Evolutionary conservation across 2,797 vertebrate genomes (phyloP), one percentile per base, ranked within the genome.

Genomic region (Molossus molossus): DNA sequence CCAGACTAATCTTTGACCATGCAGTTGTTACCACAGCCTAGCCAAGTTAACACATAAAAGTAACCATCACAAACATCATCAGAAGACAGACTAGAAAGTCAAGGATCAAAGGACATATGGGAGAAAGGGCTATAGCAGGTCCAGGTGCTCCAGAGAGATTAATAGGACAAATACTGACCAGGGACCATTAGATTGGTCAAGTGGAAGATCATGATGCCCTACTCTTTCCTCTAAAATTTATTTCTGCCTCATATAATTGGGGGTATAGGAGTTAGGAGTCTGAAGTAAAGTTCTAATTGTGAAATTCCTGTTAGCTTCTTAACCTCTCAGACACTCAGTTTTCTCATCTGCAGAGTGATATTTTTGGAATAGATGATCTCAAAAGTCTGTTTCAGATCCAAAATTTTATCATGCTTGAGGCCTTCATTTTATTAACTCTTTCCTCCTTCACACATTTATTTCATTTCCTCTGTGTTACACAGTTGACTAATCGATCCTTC

Each of bases 311-410:
- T 45, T 57, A 27, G 3, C 75, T 23, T 69, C 9, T 64, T 60
- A 73, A 67, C 6, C 14, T 88, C 14, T 64, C 25, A 70, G n/a
- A 85, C 5, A 75, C 17, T 76, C 12, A 45, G 40, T 45, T 45
- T 45, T 45, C 40, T 45, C 40, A 45, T 45, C 40, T 45, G 40
- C 40, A 45, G 25, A 48, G 13, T 76, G 18, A 18, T 58, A 29
- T 62, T 88, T 88, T 85, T 65, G 17, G 86, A 93, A 45, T n/a
- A 72, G 48, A 86, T 70, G 5, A 81, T 84, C 25, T 75, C 13
- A 79, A 67, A 83, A 21, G 27, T 53, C 33, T 87, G 3, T 50
- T 87, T 27, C 3, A 82, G 21, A 33, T 64, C 21, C 9, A 57
- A 58, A 84, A 33, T 80, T 70, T 45, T 79, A 40, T 55, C 5